Conservation (phyloP, 1,140 invertebrate species). For the Odontomachus brunneus region DNA sequence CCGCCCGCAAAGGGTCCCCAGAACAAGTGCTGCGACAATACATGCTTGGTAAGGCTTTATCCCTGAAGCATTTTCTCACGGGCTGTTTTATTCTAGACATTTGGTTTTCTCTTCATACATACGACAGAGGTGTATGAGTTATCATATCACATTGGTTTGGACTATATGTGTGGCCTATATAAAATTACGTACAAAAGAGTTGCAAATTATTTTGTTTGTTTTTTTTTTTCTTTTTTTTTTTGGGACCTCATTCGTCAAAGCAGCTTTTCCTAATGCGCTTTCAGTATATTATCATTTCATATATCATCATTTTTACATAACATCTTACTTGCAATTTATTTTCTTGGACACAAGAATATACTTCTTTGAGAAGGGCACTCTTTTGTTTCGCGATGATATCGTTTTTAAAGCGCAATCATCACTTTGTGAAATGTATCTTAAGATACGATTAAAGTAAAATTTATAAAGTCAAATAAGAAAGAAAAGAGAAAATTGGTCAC, state of each 20-base stretch:
- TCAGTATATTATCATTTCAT: conserved; percentile 56
- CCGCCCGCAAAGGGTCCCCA: conserved; percentile 87
- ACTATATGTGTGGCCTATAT: conserved; percentile 20
- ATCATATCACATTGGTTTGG: conserved; percentile 29
- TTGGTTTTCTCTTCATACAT: conserved; percentile 40
- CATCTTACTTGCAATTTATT: conserved; percentile 40
- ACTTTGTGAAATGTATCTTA: conserved; percentile 17
- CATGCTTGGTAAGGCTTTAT: conserved; percentile 87
- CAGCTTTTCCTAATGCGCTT: conserved; percentile 50
- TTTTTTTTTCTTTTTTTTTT: background rate
- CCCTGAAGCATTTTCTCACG: conserved; percentile 74
- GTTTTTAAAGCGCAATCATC: background rate
- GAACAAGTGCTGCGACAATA: conserved; percentile 89
- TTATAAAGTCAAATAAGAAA: background rate
- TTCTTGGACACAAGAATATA: background rate
- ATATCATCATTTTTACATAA: conserved; percentile 56
- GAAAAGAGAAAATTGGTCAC: background rate
- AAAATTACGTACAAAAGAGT: background rate
- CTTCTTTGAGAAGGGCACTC: background rate
- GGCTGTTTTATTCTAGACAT: conserved; percentile 46
- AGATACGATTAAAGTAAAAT: conserved; percentile 22
- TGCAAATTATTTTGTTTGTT: background rate
- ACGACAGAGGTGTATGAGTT: conserved; percentile 50
- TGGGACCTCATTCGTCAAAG: conserved; percentile 22
- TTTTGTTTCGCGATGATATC: conserved; percentile 29